phyloP scores from a whole-genome alignment of 2,797 vertebrate species.

The Pachyuromys duprasi region DNA sequence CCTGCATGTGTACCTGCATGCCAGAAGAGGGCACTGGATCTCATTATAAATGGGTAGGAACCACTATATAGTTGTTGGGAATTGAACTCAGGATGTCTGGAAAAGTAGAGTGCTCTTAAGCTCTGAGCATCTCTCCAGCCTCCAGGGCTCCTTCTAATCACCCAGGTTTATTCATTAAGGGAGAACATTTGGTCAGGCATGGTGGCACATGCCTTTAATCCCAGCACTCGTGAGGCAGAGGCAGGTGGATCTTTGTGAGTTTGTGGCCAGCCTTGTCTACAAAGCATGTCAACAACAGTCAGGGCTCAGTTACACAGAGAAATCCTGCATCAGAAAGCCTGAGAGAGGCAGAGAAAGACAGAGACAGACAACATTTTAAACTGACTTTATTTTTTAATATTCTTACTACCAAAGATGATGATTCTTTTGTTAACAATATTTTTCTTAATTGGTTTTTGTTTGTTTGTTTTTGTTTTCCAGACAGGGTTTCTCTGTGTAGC shows the following conservation, averaged over 20 bases:
- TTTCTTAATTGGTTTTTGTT: too few relatives aligned
- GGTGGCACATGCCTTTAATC: background rate
- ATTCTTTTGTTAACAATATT: background rate
- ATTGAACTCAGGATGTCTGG: too few relatives aligned
- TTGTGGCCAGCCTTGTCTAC: background rate
- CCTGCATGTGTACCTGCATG: too few relatives aligned
- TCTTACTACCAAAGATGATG: background rate
- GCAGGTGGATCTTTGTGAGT: background rate
- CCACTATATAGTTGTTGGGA: too few relatives aligned
- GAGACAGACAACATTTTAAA: background rate
- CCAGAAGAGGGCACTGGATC: too few relatives aligned
- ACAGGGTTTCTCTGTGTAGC: too few relatives aligned
- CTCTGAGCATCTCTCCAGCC: too few relatives aligned
- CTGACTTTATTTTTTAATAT: background rate
- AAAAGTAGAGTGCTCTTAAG: too few relatives aligned
- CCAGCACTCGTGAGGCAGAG: background rate
- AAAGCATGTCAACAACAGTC: background rate
- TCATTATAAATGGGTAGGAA: too few relatives aligned
- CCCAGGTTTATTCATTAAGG: constrained; percentile 3
- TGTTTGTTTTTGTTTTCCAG: too few relatives aligned
- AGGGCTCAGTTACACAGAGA: background rate
- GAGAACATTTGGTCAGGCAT: background rate
- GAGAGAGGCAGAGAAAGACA: background rate
- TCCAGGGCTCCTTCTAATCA: background rate
- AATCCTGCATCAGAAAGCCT: background rate